Percentiles rank a stretch among this genome's conserved stretches.
These are phyloP conservation scores for Falco punctatus DNA, from an alignment of 2,113 vertebrate genomes.

Conservation along the genomic window DNA sequence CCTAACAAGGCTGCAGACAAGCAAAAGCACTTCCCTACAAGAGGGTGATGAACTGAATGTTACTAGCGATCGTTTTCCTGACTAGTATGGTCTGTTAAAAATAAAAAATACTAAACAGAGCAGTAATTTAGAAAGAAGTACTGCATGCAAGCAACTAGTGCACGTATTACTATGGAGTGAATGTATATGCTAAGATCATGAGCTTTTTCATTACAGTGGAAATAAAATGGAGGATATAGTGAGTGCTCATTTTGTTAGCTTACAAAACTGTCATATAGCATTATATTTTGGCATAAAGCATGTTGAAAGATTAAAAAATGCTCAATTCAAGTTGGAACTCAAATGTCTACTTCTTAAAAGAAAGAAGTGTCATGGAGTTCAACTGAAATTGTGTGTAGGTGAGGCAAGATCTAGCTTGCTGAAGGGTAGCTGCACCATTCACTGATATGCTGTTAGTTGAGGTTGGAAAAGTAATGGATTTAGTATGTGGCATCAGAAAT, in stretches of 20 bases:
- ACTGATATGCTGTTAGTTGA: background rate
- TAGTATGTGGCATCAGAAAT: background rate
- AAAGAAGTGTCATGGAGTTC: background rate
- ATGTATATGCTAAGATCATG: background rate
- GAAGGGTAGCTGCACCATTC: background rate
- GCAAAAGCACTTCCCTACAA: background rate
- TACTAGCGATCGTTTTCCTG: background rate
- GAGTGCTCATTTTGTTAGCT: background rate
- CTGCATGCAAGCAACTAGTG: background rate
- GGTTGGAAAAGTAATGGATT: background rate
- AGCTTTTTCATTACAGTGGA: background rate
- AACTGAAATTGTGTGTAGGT: background rate
- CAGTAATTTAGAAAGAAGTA: background rate
- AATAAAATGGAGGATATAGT: background rate
- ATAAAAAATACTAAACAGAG: background rate
- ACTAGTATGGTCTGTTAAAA: background rate
- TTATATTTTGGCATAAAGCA: background rate
- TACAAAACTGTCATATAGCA: background rate
- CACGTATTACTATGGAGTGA: background rate
- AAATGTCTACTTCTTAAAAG: background rate
- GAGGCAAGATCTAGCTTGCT: slow-evolving; percentile 25
- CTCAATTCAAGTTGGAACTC: background rate
- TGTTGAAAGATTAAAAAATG: background rate
- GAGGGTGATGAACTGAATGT: background rate
- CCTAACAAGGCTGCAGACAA: background rate